Evolutionary conservation across 2,113 vertebrate species (phyloP), one percentile per base, ranked within the genome.

Genomic region (Collichthys lucidus): DNA sequence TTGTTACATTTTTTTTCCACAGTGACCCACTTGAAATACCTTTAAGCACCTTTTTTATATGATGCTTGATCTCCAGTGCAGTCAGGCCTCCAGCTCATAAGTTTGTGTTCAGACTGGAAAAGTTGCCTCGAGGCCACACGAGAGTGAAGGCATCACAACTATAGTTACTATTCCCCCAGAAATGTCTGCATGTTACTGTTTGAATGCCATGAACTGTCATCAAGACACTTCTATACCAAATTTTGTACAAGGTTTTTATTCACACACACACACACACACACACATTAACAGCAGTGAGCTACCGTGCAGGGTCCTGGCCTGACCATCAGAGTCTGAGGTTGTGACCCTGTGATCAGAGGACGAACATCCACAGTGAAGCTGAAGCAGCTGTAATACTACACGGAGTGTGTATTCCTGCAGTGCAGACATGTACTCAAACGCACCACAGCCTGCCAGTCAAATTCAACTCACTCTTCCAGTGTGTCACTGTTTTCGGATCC

Each of bases 41-140:
- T 76, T 81, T 81, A 49, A 85, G 90, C 89, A 90, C 84, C 87
- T 88, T 40, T 40, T 40, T 40, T 86, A 82, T 44, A 49, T 70
- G 56, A 74, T 46, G 77, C 66, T 69, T 60, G 65, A 69, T 69
- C 57, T 65, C 9, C 31, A 35, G 69, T 35, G 9, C 65, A 26
- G 61, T 66, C 44, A 8, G 61, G 35, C 65, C 57, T 57, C 15
- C 52, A 47, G 67, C 72, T 64, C 35, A 5, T 24, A n/a, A 7
- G 59, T 29, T 12, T 56, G 14, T 49, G 52, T 65, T 64, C 79
- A 6, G 31, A 59, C 16, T 19, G 61, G 50, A 40, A 31, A n/a
- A 47, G 47, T 56, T 17, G n/a, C 59, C 11, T 1, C 19, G 6
- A 59, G 8, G 42, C 17, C 24, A 17, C 29, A 35, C 20, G 26